phyloP scores from a whole-genome alignment of 2,113 vertebrate genomes.

The Otus sunia region DNA sequence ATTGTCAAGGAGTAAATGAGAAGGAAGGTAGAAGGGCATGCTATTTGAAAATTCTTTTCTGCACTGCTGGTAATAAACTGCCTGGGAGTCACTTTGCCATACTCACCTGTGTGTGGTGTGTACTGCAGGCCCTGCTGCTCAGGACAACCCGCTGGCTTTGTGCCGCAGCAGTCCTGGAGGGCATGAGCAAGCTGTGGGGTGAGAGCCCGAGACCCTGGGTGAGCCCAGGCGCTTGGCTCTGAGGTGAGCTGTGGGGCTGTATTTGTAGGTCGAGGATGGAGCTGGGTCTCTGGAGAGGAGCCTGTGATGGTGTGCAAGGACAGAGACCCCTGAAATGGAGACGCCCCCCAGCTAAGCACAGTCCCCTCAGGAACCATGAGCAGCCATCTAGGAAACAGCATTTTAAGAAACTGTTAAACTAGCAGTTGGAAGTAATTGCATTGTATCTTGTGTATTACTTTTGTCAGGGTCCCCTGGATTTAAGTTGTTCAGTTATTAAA shows the following conservation, averaged over 20 bases:
- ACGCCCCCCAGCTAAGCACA: neutral
- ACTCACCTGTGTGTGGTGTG: neutral
- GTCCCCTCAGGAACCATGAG: neutral
- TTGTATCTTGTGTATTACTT: neutral
- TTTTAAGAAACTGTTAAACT: slow-evolving; percentile 3
- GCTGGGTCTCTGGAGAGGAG: neutral
- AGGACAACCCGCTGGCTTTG: neutral
- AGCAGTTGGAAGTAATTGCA: neutral
- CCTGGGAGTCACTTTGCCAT: neutral
- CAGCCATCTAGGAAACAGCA: neutral
- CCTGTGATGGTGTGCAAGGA: neutral
- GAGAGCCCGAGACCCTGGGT: neutral
- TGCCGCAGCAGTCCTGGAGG: rapidly evolving
- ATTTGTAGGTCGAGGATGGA: neutral
- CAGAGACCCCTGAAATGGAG: neutral
- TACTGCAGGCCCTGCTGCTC: neutral
- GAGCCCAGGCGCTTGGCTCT: rapidly evolving
- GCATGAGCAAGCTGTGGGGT: neutral
- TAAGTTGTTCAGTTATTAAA: neutral
- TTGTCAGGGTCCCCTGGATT: neutral
- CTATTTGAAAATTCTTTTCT: neutral
- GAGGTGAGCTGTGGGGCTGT: neutral
- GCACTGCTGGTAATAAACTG: neutral
- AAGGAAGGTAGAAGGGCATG: neutral
- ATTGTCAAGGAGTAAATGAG: neutral